Base-by-base conservation (phyloP, 1,140 invertebrate species). In the Sinella curviseta region DNA sequence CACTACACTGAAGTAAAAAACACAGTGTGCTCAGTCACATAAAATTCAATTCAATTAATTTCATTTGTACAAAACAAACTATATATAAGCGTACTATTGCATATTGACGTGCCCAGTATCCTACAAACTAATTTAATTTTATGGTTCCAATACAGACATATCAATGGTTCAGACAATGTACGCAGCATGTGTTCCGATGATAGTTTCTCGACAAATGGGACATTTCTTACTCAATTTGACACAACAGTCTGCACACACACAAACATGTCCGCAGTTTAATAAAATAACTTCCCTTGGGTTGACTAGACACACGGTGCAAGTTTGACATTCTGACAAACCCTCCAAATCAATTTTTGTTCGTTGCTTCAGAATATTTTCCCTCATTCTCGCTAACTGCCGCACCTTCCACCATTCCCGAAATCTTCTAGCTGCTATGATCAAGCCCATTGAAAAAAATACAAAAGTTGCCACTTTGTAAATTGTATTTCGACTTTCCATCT, bases 201-300 rank as follows among this genome's bases (percentile, higher is more conserved):
- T 93, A 30, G 84, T 82, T 77, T 89, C 86, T 78, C 93, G 88
- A 85, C 94, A 95, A 39, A 94, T 88, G 3, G 94, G 94, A 85
- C 94, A 95, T 57, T 86, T 86, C 74, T 89, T 86, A n/a, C 85
- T 87, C 74, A 94, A 93, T 83, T 91, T 89, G 74, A 91, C 89
- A 0, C 92, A 90, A 85, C 94, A 95, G 85, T 95, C 93, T 87
- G 94, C 93, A 84, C 94, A 95, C 36, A 94, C 86, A 81, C 92
- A 94, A 0, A 95, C 93, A 86, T 95, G 94, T 0, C 94, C 94
- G 86, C 94, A 95, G 0, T 93, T 92, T 77, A 94, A 85, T 54
- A 95, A 84, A 84, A 95, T 94, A 24, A 94, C 91, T 91, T 93
- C 86, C 14, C 81, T 65, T 14, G 81, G 83, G 70, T 84, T 84